Evolutionary conservation across 92 coral and sea anemone genomes (phyloP).

Genomic region (Zoanthus sansibaricus): DNA sequence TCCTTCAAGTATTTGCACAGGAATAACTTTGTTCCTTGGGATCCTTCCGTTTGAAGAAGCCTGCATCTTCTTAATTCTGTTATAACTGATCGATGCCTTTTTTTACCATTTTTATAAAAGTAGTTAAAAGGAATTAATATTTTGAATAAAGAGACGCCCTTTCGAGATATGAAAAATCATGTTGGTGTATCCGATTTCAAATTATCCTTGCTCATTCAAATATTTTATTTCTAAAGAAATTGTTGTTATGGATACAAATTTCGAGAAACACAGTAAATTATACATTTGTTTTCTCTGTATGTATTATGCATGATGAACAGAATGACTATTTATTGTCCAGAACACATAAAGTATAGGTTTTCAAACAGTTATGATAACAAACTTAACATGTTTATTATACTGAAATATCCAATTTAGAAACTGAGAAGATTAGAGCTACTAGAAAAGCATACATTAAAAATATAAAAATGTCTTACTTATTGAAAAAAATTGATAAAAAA

Average conservation of each 20-base stretch:
- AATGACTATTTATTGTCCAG: not conserved
- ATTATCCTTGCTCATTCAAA: not conserved
- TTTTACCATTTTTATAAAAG: too few relatives aligned
- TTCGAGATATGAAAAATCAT: not conserved
- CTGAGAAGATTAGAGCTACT: too few relatives aligned
- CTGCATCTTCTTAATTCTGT: constrained; percentile 48
- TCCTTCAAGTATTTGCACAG: constrained; percentile 46
- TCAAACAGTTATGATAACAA: not conserved
- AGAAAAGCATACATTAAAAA: too few relatives aligned
- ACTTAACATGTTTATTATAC: too few relatives aligned
- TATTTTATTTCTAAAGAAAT: not conserved
- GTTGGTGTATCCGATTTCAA: not conserved
- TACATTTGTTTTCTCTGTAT: constrained; percentile 29
- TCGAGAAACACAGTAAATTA: constrained; percentile 1
- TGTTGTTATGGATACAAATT: constrained; percentile 36
- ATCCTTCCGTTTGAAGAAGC: constrained; percentile 75
- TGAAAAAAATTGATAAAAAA: too few relatives aligned
- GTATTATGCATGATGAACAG: not conserved
- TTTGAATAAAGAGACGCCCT: not conserved
- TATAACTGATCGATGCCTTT: too few relatives aligned
- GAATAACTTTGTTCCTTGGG: constrained; percentile 75
- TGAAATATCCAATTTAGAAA: too few relatives aligned
- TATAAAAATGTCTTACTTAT: too few relatives aligned
- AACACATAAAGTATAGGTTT: not conserved
- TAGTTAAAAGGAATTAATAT: too few relatives aligned